A percentile compares a stretch with the other conserved stretches of the same genome.
phyloP scores from a whole-genome alignment of 2,113 vertebrate species.

The Butorides virescens region DNA sequence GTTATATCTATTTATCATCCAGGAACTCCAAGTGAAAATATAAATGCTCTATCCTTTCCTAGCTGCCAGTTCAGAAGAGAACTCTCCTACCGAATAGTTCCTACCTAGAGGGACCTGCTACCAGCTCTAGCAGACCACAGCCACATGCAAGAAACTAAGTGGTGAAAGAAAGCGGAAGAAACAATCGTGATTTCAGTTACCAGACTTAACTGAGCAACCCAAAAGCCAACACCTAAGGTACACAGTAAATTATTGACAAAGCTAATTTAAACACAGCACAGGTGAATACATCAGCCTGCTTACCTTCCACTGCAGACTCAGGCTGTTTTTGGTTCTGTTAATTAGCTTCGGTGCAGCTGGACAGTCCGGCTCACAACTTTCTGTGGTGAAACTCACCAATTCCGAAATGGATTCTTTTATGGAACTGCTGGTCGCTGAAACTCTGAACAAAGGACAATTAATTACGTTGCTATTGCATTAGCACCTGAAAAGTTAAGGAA shows the following conservation, averaged over 20 bases:
- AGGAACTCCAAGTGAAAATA: not conserved
- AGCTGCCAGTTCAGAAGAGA: not conserved
- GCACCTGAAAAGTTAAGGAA: not conserved
- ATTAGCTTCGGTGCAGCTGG: conserved; percentile 75
- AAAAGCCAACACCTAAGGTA: not conserved
- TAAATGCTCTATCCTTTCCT: not conserved
- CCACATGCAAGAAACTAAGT: not conserved
- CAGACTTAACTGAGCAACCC: not conserved
- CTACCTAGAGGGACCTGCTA: not conserved
- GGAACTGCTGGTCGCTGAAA: conserved; percentile 73
- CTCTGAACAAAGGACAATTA: conserved; percentile 62
- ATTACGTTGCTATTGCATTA: not conserved
- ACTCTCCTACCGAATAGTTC: not conserved
- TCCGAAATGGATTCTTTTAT: conserved; percentile 75
- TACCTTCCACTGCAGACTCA: conserved; percentile 83
- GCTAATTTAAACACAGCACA: not conserved
- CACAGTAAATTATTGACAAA: not conserved
- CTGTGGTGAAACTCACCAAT: conserved; percentile 76
- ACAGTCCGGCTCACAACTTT: conserved; percentile 75
- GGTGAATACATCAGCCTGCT: not conserved
- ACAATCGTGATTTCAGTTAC: not conserved
- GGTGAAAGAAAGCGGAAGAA: not conserved
- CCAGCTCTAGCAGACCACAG: not conserved
- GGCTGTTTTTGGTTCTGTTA: conserved; percentile 77
- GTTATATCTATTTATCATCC: not conserved